A percentile compares a stretch with the other conserved stretches of the same genome.
Conservation (phyloP, 2,113 vertebrate species). For the Hypanus sabinus region DNA sequence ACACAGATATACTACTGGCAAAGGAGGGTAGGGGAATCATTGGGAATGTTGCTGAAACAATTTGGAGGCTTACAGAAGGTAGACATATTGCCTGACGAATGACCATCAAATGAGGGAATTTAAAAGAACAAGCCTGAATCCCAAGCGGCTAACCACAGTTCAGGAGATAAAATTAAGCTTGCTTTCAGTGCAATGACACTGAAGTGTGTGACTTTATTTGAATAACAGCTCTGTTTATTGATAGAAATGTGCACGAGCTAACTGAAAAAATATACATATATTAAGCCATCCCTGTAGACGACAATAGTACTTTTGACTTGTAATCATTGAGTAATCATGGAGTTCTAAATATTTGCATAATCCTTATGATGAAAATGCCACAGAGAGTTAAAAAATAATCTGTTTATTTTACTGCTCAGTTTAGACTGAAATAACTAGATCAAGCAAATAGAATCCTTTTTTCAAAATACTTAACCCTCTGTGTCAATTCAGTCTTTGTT, state of each 20-base stretch:
- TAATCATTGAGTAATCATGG: background rate
- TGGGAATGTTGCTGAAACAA: background rate
- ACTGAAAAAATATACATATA: background rate
- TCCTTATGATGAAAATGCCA: background rate
- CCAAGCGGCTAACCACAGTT: background rate
- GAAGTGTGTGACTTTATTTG: background rate
- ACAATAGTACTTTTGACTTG: background rate
- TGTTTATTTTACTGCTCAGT: background rate
- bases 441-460: background rate
- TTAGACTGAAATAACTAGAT: background rate
- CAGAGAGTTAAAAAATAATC: background rate
- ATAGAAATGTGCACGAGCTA: background rate
- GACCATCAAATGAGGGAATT: background rate
- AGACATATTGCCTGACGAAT: background rate
- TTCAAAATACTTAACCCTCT: background rate
- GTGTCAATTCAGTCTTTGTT: background rate
- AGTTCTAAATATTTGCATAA: background rate
- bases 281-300: background rate
- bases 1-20: background rate
- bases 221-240: background rate
- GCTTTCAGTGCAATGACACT: background rate
- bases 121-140: background rate
- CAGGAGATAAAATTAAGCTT: background rate
- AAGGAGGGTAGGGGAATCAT: background rate
- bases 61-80: background rate